Base-by-base conservation (phyloP, 2,113 vertebrate species). In the Heliornis fulica region DNA sequence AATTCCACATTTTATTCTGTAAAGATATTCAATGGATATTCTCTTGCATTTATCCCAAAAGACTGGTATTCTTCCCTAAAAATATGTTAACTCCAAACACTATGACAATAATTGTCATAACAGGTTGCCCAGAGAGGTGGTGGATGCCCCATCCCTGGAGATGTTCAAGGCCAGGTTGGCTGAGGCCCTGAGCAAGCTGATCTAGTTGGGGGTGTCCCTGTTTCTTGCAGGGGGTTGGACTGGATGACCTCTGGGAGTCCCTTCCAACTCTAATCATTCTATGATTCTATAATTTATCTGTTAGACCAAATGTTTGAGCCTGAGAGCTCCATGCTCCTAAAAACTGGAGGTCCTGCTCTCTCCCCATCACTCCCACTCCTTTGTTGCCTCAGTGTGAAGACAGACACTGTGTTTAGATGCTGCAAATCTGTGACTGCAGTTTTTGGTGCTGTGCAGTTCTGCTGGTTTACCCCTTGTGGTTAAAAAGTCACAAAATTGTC, bases 51-150 rank as follows among this genome's bases (percentile, higher is more conserved):
- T 60, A 63, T 50, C 64, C 45, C 31, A 45, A 60, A 84, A 63
- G 20, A 48, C 10, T 3, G 9, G 11, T 18, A 26, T 0, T 0
- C 17, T 71, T 36, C 59, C 50, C 18, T 41, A 36, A 65, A 87
- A 93, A 15, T 22, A 28, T 17, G 40, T 19, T 4, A 61, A 64
- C 7, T 10, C 34, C 31, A 71, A 79, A 50, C 34, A 48, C 15
- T 15, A 7, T 13, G 36, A 36, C 11, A 36, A 29, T 13, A 28
- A 51, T 6, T 22, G 61, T 5, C 3, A 38, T 36, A n/a, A n/a
- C n/a, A n/a, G n/a, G n/a, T n/a, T n/a, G n/a, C n/a, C n/a, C n/a
- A n/a, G n/a, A n/a, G n/a, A n/a, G n/a, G n/a, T n/a, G n/a, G n/a
- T n/a, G n/a, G n/a, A n/a, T n/a, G n/a, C n/a, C n/a, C n/a, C n/a